Base-by-base conservation (phyloP, 2,888 invertebrate genomes). In the Apodemia duryi region DNA sequence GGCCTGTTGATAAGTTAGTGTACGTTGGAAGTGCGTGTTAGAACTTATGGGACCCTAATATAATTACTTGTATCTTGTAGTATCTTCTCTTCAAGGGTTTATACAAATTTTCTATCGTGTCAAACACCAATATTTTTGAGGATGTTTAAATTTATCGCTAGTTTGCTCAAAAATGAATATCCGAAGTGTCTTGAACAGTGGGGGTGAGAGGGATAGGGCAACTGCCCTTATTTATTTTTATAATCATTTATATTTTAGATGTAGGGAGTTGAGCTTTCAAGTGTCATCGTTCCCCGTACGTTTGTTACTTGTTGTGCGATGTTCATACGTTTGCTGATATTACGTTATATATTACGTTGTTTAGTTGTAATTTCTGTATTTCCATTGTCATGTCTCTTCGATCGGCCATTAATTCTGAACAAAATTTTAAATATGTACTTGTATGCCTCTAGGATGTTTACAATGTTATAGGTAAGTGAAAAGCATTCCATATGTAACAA, bases 171-270 rank as follows among this genome's bases (percentile, higher is more conserved):
- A 72, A 61, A 71, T 54, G 65, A 57, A 57, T 57, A 70, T 71
- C 76, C 76, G 75, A 76, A 73, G 77, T 74, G 79, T 76, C 75
- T 74, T 70, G 73, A 64, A 61, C 49, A 62, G 49, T 64, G 73
- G 77, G 73, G 78, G 82, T 77, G 77, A 77, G 73, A 81, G 84
- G 83, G 81, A 78, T 82, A 82, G 85, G 80, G 80, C 76, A 75
- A 72, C 70, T 74, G 78, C 86, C 85, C 88, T 84, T 89, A 89
- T 90, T 90, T 91, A 89, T 91, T 91, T 90, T 91, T 89, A 85
- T 91, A 90, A 89, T 87, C 88, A 84, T 89, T 89, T 88, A 88
- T 89, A 88, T 84, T 82, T 75, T 89, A 89, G 85, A 79, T 82
- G 75, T 87, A 87, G 84, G 83, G 81, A 80, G 71, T 76, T 82